These are phyloP conservation scores for Triops cancriformis DNA, from an alignment of 1,140 invertebrate genomes.

Conservation along the genomic window DNA sequence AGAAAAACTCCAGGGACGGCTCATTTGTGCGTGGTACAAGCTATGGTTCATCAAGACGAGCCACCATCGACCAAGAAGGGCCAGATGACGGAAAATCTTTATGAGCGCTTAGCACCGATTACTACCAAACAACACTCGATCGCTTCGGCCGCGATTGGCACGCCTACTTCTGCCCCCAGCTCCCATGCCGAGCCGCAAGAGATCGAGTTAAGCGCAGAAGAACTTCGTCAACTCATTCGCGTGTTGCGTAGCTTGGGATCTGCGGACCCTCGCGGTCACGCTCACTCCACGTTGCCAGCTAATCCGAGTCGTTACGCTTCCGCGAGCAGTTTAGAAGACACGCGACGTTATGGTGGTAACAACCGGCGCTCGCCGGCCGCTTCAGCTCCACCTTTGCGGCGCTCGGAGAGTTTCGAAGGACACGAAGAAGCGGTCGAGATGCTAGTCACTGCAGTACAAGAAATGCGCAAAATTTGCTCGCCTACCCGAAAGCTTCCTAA, in stretches of 20 bases:
- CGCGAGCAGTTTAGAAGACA: not conserved
- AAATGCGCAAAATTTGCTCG: slow-evolving; percentile 43
- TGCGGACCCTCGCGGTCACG: not conserved
- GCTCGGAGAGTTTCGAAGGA: slow-evolving; percentile 58
- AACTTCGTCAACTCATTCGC: slow-evolving; percentile 24
- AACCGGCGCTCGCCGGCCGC: slow-evolving; percentile 36
- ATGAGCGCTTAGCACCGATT: not conserved
- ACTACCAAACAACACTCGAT: not conserved
- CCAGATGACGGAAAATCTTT: not conserved
- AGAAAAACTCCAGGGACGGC: not conserved
- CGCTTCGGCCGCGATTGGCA: not conserved
- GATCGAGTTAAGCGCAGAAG: slow-evolving; percentile 14
- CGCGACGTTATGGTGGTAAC: slow-evolving; percentile 36
- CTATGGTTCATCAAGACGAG: slow-evolving; percentile 26
- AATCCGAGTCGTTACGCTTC: not conserved
- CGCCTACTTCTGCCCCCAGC: not conserved
- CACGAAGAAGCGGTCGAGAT: slow-evolving; percentile 62
- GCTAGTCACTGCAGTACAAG: slow-evolving; percentile 58
- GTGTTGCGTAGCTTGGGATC: slow-evolving; percentile 18
- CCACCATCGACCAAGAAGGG: not conserved
- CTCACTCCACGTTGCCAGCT: not conserved
- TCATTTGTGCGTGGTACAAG: slow-evolving; percentile 26
- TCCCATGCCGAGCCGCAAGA: slow-evolving; percentile 14
- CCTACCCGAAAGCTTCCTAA: not conserved
- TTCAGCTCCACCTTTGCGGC: slow-evolving; percentile 41